These are phyloP conservation scores for Vipera latastei DNA, from an alignment of 2,797 vertebrate species.

Conservation along the genomic window DNA sequence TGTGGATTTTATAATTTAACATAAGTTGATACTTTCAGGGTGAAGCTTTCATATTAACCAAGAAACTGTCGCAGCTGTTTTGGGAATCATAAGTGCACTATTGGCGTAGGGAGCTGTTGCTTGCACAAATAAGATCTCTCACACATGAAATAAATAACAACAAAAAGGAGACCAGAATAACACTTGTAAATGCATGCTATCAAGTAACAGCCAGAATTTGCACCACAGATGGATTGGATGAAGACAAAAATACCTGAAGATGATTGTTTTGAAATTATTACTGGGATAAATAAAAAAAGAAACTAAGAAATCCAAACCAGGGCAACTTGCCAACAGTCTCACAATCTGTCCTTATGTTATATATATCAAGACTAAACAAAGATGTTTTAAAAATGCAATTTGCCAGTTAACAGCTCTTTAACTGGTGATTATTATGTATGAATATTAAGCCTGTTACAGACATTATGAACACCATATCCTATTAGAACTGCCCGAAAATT, in stretches of 20 bases:
- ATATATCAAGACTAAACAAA: background rate
- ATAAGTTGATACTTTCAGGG: background rate
- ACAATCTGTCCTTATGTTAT: background rate
- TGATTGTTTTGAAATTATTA: background rate
- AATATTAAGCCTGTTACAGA: background rate
- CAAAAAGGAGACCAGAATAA: background rate
- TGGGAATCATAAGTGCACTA: background rate
- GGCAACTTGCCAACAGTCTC: background rate
- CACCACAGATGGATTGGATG: background rate
- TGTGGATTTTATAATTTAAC: background rate
- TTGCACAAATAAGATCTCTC: slow-evolving; percentile 9
- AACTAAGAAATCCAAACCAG: background rate
- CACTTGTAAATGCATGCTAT: slow-evolving; percentile 6
- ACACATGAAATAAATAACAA: background rate
- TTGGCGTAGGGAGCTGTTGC: background rate
- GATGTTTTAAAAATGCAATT: background rate
- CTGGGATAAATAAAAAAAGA: background rate
- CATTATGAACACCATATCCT: background rate
- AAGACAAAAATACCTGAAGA: background rate
- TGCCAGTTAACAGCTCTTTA: background rate
- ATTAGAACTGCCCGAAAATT: background rate
- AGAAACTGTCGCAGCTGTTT: slow-evolving; percentile 2
- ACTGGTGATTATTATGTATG: background rate
- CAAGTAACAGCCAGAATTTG: background rate
- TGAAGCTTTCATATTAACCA: background rate